Conservation (phyloP, 2,113 vertebrate species). For the Lutjanus erythropterus region DNA sequence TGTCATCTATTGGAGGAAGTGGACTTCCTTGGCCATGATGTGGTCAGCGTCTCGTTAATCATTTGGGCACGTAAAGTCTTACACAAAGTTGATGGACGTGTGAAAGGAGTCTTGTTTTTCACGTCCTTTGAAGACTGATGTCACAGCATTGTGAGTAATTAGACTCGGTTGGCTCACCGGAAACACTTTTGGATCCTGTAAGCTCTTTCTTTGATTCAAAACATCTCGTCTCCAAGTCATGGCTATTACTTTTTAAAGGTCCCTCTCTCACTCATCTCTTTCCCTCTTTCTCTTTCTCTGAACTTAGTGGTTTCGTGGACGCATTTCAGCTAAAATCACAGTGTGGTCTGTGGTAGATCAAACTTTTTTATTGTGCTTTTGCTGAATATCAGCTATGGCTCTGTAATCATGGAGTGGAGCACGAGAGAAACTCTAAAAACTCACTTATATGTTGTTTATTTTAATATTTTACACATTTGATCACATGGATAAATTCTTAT, state of each 20-base stretch:
- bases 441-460: background rate
- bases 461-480: background rate
- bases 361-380: background rate
- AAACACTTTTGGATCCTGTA: slow-evolving; percentile 65
- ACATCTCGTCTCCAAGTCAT: slow-evolving; percentile 60
- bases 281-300: slow-evolving; percentile 6
- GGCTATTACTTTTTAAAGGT: slow-evolving; percentile 60
- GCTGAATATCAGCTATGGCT: background rate
- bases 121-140: slow-evolving; percentile 72
- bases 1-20: slow-evolving; percentile 58
- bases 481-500: background rate
- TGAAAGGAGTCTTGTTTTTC: slow-evolving; percentile 73
- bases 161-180: slow-evolving; percentile 73
- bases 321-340: slow-evolving; percentile 42
- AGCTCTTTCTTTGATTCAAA: slow-evolving; percentile 63
- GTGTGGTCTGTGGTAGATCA: slow-evolving; percentile 16
- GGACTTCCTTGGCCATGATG: slow-evolving; percentile 57
- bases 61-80: slow-evolving; percentile 69
- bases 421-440: background rate
- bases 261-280: slow-evolving; percentile 19
- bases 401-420: background rate
- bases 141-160: slow-evolving; percentile 77
- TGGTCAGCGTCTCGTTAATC: slow-evolving; percentile 72
- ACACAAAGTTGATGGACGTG: slow-evolving; percentile 70
- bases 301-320: slow-evolving; percentile 28